Conservation (phyloP, 2,113 vertebrate genomes). For the Crotalus horridus region DNA sequence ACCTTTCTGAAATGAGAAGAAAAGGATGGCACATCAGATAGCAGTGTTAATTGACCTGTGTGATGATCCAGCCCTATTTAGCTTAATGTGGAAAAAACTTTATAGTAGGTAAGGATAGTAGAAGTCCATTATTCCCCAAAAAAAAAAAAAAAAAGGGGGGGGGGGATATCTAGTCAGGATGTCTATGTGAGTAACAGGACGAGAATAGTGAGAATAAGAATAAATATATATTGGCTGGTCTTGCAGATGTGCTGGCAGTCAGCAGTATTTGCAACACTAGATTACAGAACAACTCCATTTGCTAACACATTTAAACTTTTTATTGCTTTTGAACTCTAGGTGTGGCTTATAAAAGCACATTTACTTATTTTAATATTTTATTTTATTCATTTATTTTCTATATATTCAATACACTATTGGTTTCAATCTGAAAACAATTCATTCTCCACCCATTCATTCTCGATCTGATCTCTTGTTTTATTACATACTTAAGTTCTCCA, state of each 20-base stretch:
- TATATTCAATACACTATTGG: background rate
- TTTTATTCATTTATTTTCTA: background rate
- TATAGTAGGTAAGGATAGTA: background rate
- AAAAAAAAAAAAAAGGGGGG: background rate
- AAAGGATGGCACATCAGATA: background rate
- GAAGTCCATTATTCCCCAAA: constrained; percentile 25
- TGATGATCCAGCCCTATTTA: constrained; percentile 3
- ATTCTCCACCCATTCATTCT: background rate
- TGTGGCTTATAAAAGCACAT: background rate
- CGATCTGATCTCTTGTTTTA: background rate
- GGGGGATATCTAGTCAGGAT: constrained; percentile 7
- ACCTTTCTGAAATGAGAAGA: background rate
- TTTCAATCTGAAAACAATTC: background rate
- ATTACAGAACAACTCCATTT: background rate
- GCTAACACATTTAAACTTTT: background rate
- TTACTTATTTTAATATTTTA: background rate
- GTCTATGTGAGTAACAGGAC: background rate
- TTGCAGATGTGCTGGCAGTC: background rate
- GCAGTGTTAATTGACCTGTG: background rate
- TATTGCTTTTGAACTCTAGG: background rate
- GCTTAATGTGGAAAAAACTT: constrained; percentile 15
- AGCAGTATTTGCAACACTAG: background rate
- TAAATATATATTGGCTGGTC: background rate
- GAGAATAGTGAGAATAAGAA: background rate
- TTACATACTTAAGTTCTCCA: background rate